Conservation (phyloP, 2,888 invertebrate genomes). For the Scaptomyza parva region DNA sequence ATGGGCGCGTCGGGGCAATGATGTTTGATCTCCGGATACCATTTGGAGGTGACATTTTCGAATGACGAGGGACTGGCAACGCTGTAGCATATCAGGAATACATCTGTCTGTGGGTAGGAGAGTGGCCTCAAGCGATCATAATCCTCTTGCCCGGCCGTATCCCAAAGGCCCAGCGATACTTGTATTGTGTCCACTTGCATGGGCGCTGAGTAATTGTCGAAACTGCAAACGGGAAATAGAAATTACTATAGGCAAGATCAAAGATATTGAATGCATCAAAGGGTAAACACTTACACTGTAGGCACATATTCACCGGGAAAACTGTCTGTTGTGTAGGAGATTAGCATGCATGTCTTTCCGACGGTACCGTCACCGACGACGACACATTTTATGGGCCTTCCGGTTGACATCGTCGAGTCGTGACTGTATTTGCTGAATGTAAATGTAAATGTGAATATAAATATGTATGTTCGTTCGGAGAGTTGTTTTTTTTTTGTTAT, state of each 20-base stretch:
- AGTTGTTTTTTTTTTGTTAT: slow-evolving; percentile 19
- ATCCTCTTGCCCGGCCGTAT: slow-evolving; percentile 97
- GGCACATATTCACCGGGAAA: slow-evolving; percentile 98
- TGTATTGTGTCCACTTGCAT: slow-evolving; percentile 99
- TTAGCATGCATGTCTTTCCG: slow-evolving; percentile 97
- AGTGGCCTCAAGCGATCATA: slow-evolving; percentile 98
- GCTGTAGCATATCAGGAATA: slow-evolving; percentile 99
- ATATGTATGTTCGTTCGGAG: slow-evolving; percentile 27
- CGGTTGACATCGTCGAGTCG: slow-evolving; percentile 91
- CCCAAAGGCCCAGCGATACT: slow-evolving; percentile 98
- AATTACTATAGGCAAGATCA: slow-evolving; percentile 20
- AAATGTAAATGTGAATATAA: slow-evolving; percentile 41
- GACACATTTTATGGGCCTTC: slow-evolving; percentile 96
- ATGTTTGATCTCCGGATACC: slow-evolving; percentile 99
- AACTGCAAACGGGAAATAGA: slow-evolving; percentile 85
- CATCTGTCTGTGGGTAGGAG: slow-evolving; percentile 99
- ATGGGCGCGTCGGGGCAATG: slow-evolving; percentile 99
- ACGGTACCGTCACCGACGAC: slow-evolving; percentile 97
- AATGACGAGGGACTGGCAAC: slow-evolving; percentile 99
- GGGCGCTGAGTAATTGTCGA: slow-evolving; percentile 99
- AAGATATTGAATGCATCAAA: background rate
- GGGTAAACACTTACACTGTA: slow-evolving; percentile 92
- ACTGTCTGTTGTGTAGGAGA: slow-evolving; percentile 96
- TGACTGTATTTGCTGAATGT: slow-evolving; percentile 61
- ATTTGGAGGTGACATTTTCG: slow-evolving; percentile 99